Conservation (phyloP, 2,888 invertebrate genomes). For the Cordilura impudica region DNA sequence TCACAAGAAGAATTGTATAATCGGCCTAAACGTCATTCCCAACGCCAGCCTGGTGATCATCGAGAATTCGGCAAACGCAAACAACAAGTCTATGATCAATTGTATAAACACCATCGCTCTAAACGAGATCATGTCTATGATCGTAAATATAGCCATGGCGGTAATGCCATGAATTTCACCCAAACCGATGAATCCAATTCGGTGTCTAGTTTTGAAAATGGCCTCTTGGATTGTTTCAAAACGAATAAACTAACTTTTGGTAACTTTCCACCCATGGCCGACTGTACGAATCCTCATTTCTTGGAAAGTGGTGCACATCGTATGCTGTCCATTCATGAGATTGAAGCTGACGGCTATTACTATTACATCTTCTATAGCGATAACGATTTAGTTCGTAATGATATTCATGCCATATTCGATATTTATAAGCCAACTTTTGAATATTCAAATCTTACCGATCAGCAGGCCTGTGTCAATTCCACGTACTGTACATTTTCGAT, state of each 20-base stretch:
- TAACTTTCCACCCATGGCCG: slow-evolving; percentile 83
- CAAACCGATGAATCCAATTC: slow-evolving; percentile 82
- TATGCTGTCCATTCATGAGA: slow-evolving; percentile 84
- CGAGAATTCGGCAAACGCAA: slow-evolving; percentile 23
- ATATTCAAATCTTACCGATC: slow-evolving; percentile 79
- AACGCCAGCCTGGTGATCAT: too few species aligned
- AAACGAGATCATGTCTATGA: slow-evolving; percentile 81
- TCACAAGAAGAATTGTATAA: slow-evolving; percentile 4
- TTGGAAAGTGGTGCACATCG: slow-evolving; percentile 83
- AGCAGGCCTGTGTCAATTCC: slow-evolving; percentile 84
- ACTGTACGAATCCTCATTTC: slow-evolving; percentile 84
- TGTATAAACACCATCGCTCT: slow-evolving; percentile 68
- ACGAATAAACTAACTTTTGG: slow-evolving; percentile 86
- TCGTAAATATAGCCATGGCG: slow-evolving; percentile 87
- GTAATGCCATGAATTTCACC: slow-evolving; percentile 82
- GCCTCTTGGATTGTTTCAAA: slow-evolving; percentile 86
- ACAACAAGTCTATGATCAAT: slow-evolving; percentile 72
- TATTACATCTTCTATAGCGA: slow-evolving; percentile 94
- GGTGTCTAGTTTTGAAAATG: slow-evolving; percentile 90
- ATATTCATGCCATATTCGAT: slow-evolving; percentile 90
- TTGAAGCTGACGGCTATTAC: slow-evolving; percentile 88
- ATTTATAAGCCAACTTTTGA: slow-evolving; percentile 91
- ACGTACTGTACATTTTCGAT: slow-evolving; percentile 88
- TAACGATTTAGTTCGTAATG: slow-evolving; percentile 88
- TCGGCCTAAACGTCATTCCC: slow-evolving; percentile 10